Conservation (phyloP, 2,797 vertebrate genomes). For the Poeciliopsis turneri region DNA sequence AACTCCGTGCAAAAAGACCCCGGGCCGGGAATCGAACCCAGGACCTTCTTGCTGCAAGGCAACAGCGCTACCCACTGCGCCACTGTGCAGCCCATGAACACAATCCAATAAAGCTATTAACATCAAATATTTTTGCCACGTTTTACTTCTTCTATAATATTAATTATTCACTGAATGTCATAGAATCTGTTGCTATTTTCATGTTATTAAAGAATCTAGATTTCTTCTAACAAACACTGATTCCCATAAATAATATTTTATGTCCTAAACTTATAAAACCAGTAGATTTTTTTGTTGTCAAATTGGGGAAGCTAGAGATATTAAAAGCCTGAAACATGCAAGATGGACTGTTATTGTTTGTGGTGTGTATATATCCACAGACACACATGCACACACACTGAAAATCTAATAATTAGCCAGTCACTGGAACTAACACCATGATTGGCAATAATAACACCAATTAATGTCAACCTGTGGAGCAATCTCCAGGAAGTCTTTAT, state of each 20-base stretch:
- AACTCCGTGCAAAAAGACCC: no score
- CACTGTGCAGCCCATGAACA: neutral
- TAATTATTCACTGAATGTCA: neutral
- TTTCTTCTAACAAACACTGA: neutral
- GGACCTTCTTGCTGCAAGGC: no score
- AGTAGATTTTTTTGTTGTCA: neutral
- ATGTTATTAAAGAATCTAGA: neutral
- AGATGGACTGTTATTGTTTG: neutral
- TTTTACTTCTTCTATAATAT: neutral
- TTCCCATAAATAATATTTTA: neutral
- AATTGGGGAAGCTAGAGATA: neutral
- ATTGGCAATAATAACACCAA: conserved; percentile 4
- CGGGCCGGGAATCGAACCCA: no score
- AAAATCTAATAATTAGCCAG: conserved; percentile 6
- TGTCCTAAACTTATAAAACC: neutral
- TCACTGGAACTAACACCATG: neutral
- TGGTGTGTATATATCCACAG: neutral
- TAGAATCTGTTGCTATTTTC: neutral
- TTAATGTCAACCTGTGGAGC: neutral
- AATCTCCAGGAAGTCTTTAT: neutral
- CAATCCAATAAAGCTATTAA: neutral
- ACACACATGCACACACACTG: neutral
- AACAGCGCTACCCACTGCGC: no score
- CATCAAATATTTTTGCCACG: neutral
- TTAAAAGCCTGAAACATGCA: neutral